These are phyloP conservation scores for Malthinus seriepunctatus DNA, from an alignment of 2,888 invertebrate species.

Conservation along the genomic window DNA sequence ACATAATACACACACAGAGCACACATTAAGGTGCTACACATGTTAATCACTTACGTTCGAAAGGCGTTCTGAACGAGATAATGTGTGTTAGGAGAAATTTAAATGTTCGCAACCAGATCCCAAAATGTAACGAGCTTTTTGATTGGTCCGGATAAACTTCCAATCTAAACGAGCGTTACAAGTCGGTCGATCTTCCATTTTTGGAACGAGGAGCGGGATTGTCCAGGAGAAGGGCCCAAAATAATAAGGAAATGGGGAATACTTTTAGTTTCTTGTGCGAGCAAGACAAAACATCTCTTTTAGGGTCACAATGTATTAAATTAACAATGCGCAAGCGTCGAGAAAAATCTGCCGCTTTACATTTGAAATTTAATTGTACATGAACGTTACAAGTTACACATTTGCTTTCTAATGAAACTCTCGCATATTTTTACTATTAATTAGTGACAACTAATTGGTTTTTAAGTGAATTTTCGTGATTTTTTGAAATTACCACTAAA, in stretches of 20 bases:
- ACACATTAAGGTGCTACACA: slow-evolving; percentile 22
- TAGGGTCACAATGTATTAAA: slow-evolving; percentile 31
- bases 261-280: slow-evolving; percentile 20
- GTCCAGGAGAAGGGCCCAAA: slow-evolving; percentile 46
- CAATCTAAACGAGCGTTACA: slow-evolving; percentile 58
- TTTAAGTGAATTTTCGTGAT: no score
- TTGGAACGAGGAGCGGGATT: slow-evolving; percentile 59
- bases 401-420: background rate
- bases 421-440: no score
- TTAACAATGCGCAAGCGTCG: slow-evolving; percentile 37
- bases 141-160: slow-evolving; percentile 55
- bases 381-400: slow-evolving; percentile 6
- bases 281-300: slow-evolving; percentile 28
- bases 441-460: no score
- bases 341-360: slow-evolving; percentile 44
- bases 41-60: slow-evolving; percentile 82
- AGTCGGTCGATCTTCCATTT: slow-evolving; percentile 64
- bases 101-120: slow-evolving; percentile 82
- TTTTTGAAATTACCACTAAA: no score
- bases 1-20: slow-evolving; percentile 18
- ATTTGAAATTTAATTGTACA: slow-evolving; percentile 8
- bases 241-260: slow-evolving; percentile 40
- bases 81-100: slow-evolving; percentile 72
- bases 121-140: slow-evolving; percentile 54
- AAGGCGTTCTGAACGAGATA: slow-evolving; percentile 94